A percentile compares a stretch with the other conserved stretches of the same genome.
Conservation (phyloP, 2,113 vertebrate genomes). For the Gymnogyps californianus region DNA sequence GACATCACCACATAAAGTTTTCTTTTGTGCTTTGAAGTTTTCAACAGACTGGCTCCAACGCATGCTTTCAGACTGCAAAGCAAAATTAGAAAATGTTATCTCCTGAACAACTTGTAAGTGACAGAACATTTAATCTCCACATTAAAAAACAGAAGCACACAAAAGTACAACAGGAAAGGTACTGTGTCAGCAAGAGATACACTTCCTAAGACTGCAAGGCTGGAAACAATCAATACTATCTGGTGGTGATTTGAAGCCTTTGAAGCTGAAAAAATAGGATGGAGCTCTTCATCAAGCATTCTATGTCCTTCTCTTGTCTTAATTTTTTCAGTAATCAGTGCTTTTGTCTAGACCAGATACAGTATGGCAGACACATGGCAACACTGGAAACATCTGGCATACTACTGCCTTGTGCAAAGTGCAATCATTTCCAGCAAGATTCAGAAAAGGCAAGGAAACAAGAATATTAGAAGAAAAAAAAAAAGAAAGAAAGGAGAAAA, state of each 20-base stretch:
- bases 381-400: neutral
- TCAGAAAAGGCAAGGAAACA: neutral
- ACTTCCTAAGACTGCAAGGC: neutral
- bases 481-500: neutral
- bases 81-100: neutral
- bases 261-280: neutral
- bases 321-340: neutral
- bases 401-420: neutral
- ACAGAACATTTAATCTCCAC: neutral
- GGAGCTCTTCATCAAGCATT: neutral
- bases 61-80: conserved; percentile 78
- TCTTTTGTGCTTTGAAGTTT: conserved; percentile 76
- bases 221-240: neutral
- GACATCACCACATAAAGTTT: conserved; percentile 75
- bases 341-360: neutral
- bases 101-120: neutral
- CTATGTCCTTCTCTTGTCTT: neutral
- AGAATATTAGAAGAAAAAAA: neutral
- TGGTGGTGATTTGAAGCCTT: neutral
- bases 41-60: conserved; percentile 73
- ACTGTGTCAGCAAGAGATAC: neutral
- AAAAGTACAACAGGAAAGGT: neutral
- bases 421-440: neutral
- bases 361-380: neutral
- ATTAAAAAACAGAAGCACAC: neutral